These are phyloP conservation scores for Drymonia ruficornis DNA, from an alignment of 2,888 invertebrate species.

Conservation along the genomic window DNA sequence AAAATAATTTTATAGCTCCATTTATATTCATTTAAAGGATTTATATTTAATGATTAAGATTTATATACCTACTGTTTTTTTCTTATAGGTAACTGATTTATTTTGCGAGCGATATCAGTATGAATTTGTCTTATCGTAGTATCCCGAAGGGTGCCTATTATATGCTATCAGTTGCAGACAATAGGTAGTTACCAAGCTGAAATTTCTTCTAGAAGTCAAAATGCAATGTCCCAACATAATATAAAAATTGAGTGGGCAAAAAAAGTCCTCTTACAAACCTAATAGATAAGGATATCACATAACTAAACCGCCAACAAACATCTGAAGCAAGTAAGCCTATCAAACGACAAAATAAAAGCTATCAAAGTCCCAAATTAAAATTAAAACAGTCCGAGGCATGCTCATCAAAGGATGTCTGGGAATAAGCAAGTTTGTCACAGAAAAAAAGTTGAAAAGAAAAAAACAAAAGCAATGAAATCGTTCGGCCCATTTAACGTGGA, in stretches of 20 bases:
- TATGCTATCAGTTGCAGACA: not conserved
- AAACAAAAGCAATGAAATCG: conserved; percentile 72
- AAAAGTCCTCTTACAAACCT: not conserved
- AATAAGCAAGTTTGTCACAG: conserved; percentile 55
- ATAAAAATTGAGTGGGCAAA: too few relatives aligned
- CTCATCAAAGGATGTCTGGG: conserved; percentile 79
- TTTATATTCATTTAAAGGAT: conserved; percentile 29
- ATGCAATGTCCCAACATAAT: too few relatives aligned
- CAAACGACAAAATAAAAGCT: conserved; percentile 40
- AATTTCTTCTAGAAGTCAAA: too few relatives aligned
- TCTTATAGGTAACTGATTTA: conserved; percentile 6
- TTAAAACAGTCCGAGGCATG: conserved; percentile 56
- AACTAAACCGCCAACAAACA: conserved; percentile 1
- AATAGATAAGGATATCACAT: not conserved
- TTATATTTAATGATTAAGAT: conserved; percentile 10
- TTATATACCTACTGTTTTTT: conserved; percentile 7
- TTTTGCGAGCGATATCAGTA: not conserved
- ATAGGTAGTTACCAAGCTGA: too few relatives aligned
- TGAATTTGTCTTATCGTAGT: not conserved
- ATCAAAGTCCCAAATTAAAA: conserved; percentile 62
- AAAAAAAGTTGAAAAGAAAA: conserved; percentile 51
- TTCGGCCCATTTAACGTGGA: conserved; percentile 82
- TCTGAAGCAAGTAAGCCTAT: conserved; percentile 8
- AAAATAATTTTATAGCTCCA: conserved; percentile 52
- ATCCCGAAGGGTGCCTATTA: not conserved